A percentile compares a stretch with the other conserved stretches of the same genome.
Evolutionary conservation across 2,888 invertebrate species (phyloP).

Genomic region (Lottia gigantea): DNA sequence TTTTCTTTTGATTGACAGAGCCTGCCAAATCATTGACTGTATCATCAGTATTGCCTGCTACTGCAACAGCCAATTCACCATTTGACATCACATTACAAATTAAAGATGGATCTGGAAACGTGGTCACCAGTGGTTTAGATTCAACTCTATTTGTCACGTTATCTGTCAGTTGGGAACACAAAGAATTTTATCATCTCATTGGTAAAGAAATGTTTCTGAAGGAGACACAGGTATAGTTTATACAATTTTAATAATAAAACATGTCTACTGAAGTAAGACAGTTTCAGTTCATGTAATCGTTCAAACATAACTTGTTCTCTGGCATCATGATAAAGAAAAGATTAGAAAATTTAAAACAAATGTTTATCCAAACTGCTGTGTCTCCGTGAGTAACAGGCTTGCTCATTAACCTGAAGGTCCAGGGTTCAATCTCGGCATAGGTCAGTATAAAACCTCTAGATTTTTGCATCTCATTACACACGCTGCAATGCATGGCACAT

Average conservation of each 20-base stretch:
- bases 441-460: too few species aligned
- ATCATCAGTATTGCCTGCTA: conserved; percentile 10
- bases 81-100: conserved; percentile 26
- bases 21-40: conserved; percentile 19
- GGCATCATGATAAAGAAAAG: too few species aligned
- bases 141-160: conserved; percentile 35
- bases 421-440: too few species aligned
- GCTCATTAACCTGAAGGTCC: too few species aligned
- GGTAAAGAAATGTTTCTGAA: conserved; percentile 30
- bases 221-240: conserved; percentile 20
- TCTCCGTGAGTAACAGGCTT: too few species aligned
- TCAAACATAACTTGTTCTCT: neutral
- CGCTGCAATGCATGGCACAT: too few species aligned
- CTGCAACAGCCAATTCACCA: conserved; percentile 19
- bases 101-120: conserved; percentile 19
- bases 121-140: conserved; percentile 33
- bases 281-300: too few species aligned
- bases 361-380: too few species aligned
- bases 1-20: conserved; percentile 2
- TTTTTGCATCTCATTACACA: too few species aligned
- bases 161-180: conserved; percentile 31
- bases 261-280: too few species aligned
- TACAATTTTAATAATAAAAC: neutral
- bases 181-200: conserved; percentile 25
- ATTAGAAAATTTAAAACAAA: too few species aligned